A percentile compares a stretch with the other conserved stretches of the same genome.
Conservation (phyloP, 2,797 vertebrate genomes). For the Sebastes taczanowskii region DNA sequence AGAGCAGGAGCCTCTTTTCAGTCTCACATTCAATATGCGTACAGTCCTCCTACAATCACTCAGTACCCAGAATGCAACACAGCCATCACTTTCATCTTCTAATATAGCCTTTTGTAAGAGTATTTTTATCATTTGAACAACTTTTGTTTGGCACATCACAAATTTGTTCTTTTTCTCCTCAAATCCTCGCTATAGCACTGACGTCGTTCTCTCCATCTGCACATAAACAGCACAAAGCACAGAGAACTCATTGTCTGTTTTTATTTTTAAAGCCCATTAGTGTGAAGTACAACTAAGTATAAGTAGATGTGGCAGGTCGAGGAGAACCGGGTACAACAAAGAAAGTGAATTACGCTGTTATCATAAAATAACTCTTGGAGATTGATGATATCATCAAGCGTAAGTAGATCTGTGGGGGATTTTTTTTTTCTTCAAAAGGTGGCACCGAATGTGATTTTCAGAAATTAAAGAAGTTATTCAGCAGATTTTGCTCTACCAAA, state of each 20-base stretch:
- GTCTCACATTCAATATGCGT: slow-evolving; percentile 1
- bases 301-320: slow-evolving; percentile 51
- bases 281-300: slow-evolving; percentile 43
- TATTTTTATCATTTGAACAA: slow-evolving; percentile 13
- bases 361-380: slow-evolving; percentile 55
- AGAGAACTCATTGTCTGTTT: slow-evolving; percentile 13
- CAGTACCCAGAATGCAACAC: slow-evolving; percentile 21
- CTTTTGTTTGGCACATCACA: neutral
- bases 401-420: slow-evolving; percentile 19
- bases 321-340: slow-evolving; percentile 33
- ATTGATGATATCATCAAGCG: slow-evolving; percentile 50
- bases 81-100: neutral
- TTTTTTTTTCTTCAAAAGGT: slow-evolving; percentile 6
- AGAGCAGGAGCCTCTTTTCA: slow-evolving; percentile 43
- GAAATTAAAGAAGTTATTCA: slow-evolving; percentile 35
- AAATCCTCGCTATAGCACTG: neutral
- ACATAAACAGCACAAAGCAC: slow-evolving; percentile 21
- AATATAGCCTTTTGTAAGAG: neutral
- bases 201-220: slow-evolving; percentile 25
- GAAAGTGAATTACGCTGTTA: slow-evolving; percentile 52
- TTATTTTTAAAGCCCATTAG: slow-evolving; percentile 46
- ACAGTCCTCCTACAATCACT: slow-evolving; percentile 10
- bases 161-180: slow-evolving; percentile 1
- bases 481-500: slow-evolving; percentile 29
- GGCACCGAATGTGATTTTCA: slow-evolving; percentile 33